phyloP scores from a whole-genome alignment of 2,888 invertebrate species.

The Drosophila mettleri region DNA sequence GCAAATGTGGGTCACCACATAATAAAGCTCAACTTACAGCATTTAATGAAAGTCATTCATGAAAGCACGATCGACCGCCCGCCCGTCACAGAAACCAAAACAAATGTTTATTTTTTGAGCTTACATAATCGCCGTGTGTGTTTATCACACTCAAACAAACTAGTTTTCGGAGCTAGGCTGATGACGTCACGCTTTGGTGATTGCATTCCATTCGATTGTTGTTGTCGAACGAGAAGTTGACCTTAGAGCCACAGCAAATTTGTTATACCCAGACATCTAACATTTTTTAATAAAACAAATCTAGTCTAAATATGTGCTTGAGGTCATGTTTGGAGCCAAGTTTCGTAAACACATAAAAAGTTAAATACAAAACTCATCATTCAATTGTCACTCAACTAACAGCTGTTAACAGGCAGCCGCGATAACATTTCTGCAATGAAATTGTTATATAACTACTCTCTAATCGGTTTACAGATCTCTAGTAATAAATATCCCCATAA shows the following conservation, averaged over 20 bases:
- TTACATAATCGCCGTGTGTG: conserved; percentile 63
- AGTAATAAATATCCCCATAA: conserved; percentile 12
- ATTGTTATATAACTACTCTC: too few relatives aligned
- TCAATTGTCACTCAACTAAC: conserved; percentile 14
- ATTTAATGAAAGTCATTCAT: conserved; percentile 73
- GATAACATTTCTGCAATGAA: conserved; percentile 22
- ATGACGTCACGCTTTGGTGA: conserved; percentile 73
- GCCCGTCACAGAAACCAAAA: conserved; percentile 42
- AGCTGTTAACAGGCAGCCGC: conserved; percentile 23
- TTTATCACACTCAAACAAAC: conserved; percentile 58
- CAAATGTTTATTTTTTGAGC: conserved; percentile 62
- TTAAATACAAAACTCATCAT: neutral
- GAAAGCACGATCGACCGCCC: conserved; percentile 46
- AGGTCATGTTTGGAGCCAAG: conserved; percentile 22
- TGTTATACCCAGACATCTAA: conserved; percentile 52
- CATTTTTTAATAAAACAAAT: conserved; percentile 11
- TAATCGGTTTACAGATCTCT: too few relatives aligned
- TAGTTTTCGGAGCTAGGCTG: conserved; percentile 52
- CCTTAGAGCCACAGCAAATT: conserved; percentile 56
- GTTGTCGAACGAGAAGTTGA: conserved; percentile 59
- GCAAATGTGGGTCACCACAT: conserved; percentile 65
- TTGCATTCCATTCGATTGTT: conserved; percentile 44
- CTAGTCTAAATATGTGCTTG: conserved; percentile 24
- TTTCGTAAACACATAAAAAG: neutral
- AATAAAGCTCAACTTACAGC: conserved; percentile 62